Conservation (phyloP, 2,888 invertebrate species). For the Notodonta ziczac region DNA sequence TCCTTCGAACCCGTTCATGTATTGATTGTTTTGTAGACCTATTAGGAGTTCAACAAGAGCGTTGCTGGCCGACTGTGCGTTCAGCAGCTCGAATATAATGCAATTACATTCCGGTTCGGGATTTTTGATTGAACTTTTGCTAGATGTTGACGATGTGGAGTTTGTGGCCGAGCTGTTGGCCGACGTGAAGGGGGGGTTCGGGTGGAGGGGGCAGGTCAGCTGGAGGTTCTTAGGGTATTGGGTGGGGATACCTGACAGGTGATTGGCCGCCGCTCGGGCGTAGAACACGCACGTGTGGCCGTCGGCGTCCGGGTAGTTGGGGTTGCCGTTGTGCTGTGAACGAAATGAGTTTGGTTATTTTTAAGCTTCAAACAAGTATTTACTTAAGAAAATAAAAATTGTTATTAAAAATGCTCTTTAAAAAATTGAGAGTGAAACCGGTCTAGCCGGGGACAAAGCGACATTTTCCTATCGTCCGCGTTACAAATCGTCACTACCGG, state of each 20-base stretch:
- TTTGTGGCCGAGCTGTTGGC: conserved; percentile 50
- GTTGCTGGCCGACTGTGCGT: conserved; percentile 75
- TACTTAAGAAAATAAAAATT: no score
- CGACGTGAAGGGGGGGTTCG: conserved; percentile 52
- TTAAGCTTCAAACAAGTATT: not conserved
- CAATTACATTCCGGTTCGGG: conserved; percentile 79
- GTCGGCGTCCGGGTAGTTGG: conserved; percentile 91
- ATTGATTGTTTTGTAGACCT: conserved; percentile 77
- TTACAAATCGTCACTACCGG: no score
- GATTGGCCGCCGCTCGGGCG: conserved; percentile 80
- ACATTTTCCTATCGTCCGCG: no score
- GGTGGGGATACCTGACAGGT: conserved; percentile 73
- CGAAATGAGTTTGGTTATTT: not conserved
- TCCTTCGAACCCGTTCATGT: conserved; percentile 70
- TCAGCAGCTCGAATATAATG: conserved; percentile 73
- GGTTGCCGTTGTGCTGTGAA: conserved; percentile 95
- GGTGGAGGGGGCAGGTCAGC: conserved; percentile 72
- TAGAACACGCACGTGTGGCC: conserved; percentile 81
- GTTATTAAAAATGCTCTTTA: no score
- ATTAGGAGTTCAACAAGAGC: conserved; percentile 76
- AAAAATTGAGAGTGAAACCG: no score
- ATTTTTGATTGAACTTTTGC: conserved; percentile 60
- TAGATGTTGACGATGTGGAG: conserved; percentile 60
- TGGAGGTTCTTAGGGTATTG: conserved; percentile 70
- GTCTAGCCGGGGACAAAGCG: no score